Base-by-base conservation (phyloP, 2,888 invertebrate species). In the Drosophila tanythrix region DNA sequence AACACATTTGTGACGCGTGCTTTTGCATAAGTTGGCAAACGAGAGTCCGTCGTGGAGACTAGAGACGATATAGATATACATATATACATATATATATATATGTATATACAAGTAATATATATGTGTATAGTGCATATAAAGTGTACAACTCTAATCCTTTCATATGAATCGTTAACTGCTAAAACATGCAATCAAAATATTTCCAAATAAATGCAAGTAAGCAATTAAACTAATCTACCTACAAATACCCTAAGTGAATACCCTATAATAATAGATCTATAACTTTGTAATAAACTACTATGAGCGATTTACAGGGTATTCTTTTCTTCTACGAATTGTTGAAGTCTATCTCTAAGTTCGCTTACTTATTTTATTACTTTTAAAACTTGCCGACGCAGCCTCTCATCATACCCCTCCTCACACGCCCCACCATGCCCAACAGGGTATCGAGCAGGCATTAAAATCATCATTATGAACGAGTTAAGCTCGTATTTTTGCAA, bases 1-100 rank as follows among this genome's bases (percentile, higher is more conserved):
- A 88, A 90, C 84, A 89, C 84, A 85, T 87, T 89, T 89, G 80
- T 79, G 87, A 90, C 88, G 90, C 87, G 90, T 90, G 87, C 89
- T 90, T 88, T 90, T 90, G 90, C 87, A 88, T 88, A 88, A 88
- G 83, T 87, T 90, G 86, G 83, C 86, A 75, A 70, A 66, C 46
- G 71, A 65, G 46, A 53, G 52, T 61, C 46, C 15, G 21, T 46
- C 21, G 2, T 31, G 21, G 31, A 50, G 43, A 53, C 56, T 40
- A 33, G 58, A 62, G 56, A 48, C 67, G 65, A 57, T 65, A 70
- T 21, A 21, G 21, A 21, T 21, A 21, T 21, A 55, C 64, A 79
- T 52, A 46, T 48, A 63, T 25, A 15, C 38, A 59, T 27, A 48
- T 27, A 62, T 11, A 51, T 10, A 29, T n/a, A 52, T 3, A 52